These are phyloP conservation scores for Fragum whitleyi DNA, from an alignment of 2,888 invertebrate genomes.

Conservation along the genomic window DNA sequence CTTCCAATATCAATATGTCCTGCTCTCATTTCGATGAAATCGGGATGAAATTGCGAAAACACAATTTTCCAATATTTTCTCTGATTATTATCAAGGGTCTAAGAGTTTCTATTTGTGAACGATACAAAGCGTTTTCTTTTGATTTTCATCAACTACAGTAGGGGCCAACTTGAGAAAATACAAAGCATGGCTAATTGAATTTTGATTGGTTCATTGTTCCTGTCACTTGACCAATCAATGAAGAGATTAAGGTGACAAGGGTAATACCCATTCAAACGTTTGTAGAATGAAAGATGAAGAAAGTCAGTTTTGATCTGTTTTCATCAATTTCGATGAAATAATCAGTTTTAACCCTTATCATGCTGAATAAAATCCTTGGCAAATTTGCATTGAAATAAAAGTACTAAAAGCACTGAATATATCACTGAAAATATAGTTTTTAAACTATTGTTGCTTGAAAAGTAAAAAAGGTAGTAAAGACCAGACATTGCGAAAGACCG, in stretches of 20 bases:
- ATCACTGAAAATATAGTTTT: too few species aligned
- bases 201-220: constrained; percentile 66
- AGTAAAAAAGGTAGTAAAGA: too few species aligned
- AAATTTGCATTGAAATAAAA: too few species aligned
- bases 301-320: too few species aligned
- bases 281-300: not conserved
- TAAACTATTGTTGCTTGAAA: too few species aligned
- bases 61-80: constrained; percentile 65
- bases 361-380: too few species aligned
- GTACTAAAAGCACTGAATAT: too few species aligned
- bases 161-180: constrained; percentile 53
- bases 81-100: constrained; percentile 47
- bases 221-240: constrained; percentile 62
- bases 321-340: too few species aligned
- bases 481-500: too few species aligned
- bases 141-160: constrained; percentile 61
- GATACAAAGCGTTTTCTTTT: constrained; percentile 44
- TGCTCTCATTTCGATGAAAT: constrained; percentile 47
- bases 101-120: constrained; percentile 31
- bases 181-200: constrained; percentile 65
- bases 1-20: constrained; percentile 53
- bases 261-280: constrained; percentile 31
- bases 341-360: too few species aligned
- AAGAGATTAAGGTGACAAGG: constrained; percentile 51
- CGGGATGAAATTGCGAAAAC: constrained; percentile 64